phyloP scores from a whole-genome alignment of 1,140 invertebrate genomes.

The Trinorchestia longiramus region DNA sequence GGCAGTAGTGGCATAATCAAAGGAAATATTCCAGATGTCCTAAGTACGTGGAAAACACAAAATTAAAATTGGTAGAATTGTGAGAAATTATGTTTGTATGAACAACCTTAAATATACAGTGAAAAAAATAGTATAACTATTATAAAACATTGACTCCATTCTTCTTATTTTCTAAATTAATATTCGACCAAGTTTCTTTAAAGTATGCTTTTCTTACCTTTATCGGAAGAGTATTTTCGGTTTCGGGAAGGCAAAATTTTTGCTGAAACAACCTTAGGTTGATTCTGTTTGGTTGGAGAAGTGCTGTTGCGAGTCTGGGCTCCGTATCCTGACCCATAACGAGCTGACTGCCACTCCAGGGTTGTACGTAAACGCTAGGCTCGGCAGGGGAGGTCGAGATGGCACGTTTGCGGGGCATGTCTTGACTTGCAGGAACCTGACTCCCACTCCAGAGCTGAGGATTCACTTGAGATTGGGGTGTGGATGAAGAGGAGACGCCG shows the following conservation, averaged over 20 bases:
- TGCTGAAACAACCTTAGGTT: background rate
- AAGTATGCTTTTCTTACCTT: background rate
- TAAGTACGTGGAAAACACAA: background rate
- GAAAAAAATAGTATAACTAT: background rate
- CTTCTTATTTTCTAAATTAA: background rate
- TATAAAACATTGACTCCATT: background rate
- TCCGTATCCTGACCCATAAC: background rate
- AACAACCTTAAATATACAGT: background rate
- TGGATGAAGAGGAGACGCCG: background rate
- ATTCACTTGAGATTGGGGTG: background rate
- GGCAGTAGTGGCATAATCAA: background rate
- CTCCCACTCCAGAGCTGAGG: background rate
- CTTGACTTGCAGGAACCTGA: background rate
- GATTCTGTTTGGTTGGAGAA: background rate
- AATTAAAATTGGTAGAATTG: background rate
- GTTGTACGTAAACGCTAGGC: background rate
- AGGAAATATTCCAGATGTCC: background rate
- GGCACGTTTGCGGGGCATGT: background rate
- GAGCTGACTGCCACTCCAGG: background rate
- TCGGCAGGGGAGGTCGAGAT: background rate
- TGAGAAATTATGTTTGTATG: background rate
- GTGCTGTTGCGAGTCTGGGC: background rate
- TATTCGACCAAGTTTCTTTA: background rate
- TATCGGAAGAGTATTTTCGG: background rate
- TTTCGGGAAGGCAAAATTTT: background rate